These are phyloP conservation scores for Leucania comma DNA, from an alignment of 2,888 invertebrate species.

Conservation along the genomic window DNA sequence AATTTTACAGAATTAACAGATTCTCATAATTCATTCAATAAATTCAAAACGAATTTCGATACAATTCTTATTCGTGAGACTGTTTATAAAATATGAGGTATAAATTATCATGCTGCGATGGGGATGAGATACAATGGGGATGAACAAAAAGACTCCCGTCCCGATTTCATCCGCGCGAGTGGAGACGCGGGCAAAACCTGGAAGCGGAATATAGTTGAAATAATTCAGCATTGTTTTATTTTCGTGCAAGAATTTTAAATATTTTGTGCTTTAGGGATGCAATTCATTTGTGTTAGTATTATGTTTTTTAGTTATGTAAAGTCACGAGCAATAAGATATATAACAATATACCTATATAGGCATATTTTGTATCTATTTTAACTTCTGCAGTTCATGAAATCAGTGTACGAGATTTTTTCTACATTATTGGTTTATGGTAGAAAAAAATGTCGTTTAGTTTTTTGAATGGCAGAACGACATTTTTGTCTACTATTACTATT, in stretches of 20 bases:
- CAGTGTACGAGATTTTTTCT: no score
- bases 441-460: no score
- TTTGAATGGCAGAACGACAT: no score
- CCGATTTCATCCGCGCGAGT: conserved; percentile 49
- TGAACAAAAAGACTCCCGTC: conserved; percentile 48
- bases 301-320: background rate
- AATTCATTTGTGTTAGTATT: conserved; percentile 11
- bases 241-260: conserved; percentile 29
- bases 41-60: conserved; percentile 21
- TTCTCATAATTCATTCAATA: conserved; percentile 1
- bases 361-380: no score
- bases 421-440: no score
- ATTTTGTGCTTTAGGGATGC: conserved; percentile 5
- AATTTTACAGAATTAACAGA: background rate
- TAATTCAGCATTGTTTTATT: conserved; percentile 46
- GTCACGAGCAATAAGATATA: no score
- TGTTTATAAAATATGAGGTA: conserved; percentile 51
- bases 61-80: conserved; percentile 30
- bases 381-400: no score
- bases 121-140: conserved; percentile 49
- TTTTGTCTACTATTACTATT: no score
- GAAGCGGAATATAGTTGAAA: conserved; percentile 40
- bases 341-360: no score
- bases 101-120: conserved; percentile 43
- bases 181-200: conserved; percentile 51